Base-by-base conservation (phyloP, 23 tunicate genomes). In the Diplosoma virens region DNA sequence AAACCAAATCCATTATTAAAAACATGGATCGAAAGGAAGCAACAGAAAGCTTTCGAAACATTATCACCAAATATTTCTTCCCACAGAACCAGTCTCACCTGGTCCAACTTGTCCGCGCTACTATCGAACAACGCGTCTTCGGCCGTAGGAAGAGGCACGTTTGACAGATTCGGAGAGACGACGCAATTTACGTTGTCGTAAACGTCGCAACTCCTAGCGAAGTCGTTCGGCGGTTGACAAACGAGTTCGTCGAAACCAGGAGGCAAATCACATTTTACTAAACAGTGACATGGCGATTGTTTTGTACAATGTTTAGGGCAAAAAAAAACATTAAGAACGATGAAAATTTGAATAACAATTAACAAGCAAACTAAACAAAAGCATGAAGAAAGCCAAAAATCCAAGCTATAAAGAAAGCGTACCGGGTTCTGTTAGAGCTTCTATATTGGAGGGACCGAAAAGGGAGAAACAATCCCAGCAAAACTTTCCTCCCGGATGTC, bases 401-500 rank as follows among this genome's bases (percentile, higher is more conserved):
- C n/a, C n/a, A n/a, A n/a, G n/a, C n/a, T n/a, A n/a, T n/a, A n/a
- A n/a, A 58, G 79, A 59, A 21, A 54, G 81, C 79, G 11, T 45
- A 90, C 97, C 97, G 31, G 88, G 97, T 23, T 25, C 36, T 16
- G 73, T 67, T 2, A 30, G 30, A 2, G 66, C 69, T 25, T 55
- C 46, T 3, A 67, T 66, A 75, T 66, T 73, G 0, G 84, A 64
- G 11, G 81, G 82, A n/a, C 90, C 90, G 74, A 79, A 74, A 23
- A 90, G 71, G 1, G 84, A 18, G 45, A 86, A 84, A 18, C 81
- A 84, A 58, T 90, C 90, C 97, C 97, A 90, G 64, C 90, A 84
- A 80, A 78, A 84, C 45, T 90, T 90, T 25, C 97, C 97, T 45
- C 89, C 82, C 1, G 71, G 83, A 67, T 90, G 90, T 37, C 97